These are phyloP conservation scores for Hypotaenidia okinawae DNA, from an alignment of 2,797 vertebrate genomes.

Conservation along the genomic window DNA sequence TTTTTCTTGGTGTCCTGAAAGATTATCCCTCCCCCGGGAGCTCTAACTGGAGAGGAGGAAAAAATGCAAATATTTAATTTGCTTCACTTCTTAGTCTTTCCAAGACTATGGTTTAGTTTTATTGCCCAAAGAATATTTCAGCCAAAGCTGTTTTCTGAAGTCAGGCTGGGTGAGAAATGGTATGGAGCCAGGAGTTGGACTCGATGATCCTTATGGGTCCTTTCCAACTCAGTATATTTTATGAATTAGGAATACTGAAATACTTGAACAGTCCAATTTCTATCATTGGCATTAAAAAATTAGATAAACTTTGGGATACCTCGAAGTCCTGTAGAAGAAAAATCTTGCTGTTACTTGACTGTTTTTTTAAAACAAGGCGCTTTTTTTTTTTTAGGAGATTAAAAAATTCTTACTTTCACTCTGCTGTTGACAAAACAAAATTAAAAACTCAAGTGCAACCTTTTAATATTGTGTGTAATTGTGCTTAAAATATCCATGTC, in stretches of 20 bases:
- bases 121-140: not conserved
- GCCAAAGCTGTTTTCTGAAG: not conserved
- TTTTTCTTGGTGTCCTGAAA: not conserved
- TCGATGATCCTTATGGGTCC: too few relatives aligned
- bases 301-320: not conserved
- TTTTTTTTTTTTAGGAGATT: not conserved
- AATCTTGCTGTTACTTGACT: not conserved
- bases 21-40: not conserved
- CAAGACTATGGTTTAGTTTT: not conserved
- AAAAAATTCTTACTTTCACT: not conserved
- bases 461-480: not conserved
- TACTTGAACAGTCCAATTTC: not conserved
- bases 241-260: too few relatives aligned
- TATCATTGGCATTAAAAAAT: not conserved
- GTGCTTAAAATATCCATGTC: constrained; percentile 17
- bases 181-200: too few relatives aligned
- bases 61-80: not conserved
- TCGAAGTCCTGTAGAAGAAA: not conserved
- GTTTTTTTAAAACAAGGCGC: not conserved
- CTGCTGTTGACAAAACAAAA: not conserved
- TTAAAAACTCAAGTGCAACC: not conserved
- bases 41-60: not conserved
- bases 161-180: not conserved
- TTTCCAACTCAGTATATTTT: too few relatives aligned
- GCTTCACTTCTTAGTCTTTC: not conserved